phyloP scores from a whole-genome alignment of 1,140 invertebrate genomes.

The Lineus longissimus region DNA sequence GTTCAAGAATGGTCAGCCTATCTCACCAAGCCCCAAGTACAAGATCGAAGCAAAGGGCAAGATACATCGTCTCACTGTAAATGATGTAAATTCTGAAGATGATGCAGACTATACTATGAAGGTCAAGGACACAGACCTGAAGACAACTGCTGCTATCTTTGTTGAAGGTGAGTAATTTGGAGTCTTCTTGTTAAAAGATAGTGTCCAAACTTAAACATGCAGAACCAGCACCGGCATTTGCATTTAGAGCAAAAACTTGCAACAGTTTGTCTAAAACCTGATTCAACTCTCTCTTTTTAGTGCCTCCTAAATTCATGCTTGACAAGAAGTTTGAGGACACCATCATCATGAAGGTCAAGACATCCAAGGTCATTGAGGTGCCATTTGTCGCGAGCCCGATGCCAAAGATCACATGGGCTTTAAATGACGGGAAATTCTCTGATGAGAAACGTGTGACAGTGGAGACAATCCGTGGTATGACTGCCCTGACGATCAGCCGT shows the following conservation, averaged over 20 bases:
- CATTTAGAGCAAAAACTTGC: background rate
- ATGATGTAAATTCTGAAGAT: conserved; percentile 40
- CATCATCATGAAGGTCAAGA: conserved; percentile 42
- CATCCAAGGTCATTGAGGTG: conserved; percentile 48
- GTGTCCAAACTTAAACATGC: background rate
- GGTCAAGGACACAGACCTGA: conserved; percentile 6
- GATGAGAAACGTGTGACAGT: conserved; percentile 45
- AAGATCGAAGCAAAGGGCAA: conserved; percentile 36
- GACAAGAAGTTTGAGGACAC: conserved; percentile 46
- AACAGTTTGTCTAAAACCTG: background rate
- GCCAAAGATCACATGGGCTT: conserved; percentile 46
- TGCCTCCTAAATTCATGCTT: conserved; percentile 41
- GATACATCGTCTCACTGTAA: conserved; percentile 38
- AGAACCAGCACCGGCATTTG: background rate
- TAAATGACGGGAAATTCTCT: conserved; percentile 42
- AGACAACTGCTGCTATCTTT: conserved; percentile 45
- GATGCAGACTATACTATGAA: conserved; percentile 44
- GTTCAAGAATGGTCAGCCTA: conserved; percentile 60
- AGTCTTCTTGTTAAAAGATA: background rate
- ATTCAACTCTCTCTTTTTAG: conserved; percentile 24
- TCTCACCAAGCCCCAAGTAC: conserved; percentile 57
- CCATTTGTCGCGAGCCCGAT: conserved; percentile 48
- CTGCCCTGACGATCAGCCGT: conserved; percentile 41
- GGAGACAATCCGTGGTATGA: conserved; percentile 49
- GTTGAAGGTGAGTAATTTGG: conserved; percentile 1